These are phyloP conservation scores for Sarcophaga bullata DNA, from an alignment of 1,140 invertebrate genomes.

Conservation along the genomic window DNA sequence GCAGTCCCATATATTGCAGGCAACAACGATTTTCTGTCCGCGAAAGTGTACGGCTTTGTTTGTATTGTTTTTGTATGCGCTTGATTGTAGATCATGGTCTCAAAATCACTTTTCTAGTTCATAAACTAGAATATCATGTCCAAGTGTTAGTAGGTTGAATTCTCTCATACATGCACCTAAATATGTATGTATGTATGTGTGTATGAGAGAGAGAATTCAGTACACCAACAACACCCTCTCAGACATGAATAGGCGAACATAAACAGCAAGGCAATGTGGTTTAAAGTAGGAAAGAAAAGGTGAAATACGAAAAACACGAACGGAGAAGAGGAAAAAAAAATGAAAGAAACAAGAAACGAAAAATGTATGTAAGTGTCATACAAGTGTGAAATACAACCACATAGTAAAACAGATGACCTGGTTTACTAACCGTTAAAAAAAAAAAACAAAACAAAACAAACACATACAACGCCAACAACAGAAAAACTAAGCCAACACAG, in stretches of 20 bases:
- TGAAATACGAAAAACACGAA: neutral
- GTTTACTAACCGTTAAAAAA: constrained; percentile 14
- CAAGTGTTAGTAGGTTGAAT: too few relatives aligned
- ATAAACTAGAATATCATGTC: neutral
- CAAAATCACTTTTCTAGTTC: neutral
- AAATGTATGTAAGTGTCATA: neutral
- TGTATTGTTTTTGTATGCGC: neutral
- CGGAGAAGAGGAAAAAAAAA: too few relatives aligned
- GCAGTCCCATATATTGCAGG: too few relatives aligned
- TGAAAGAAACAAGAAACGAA: neutral
- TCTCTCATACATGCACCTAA: too few relatives aligned
- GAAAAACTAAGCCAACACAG: neutral
- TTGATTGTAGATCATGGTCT: constrained; percentile 1
- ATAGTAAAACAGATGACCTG: constrained; percentile 6
- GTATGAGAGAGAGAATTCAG: too few relatives aligned
- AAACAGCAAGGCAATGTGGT: too few relatives aligned
- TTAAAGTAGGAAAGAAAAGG: neutral
- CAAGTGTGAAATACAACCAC: neutral
- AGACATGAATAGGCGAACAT: too few relatives aligned
- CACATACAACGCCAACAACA: neutral
- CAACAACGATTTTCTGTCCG: too few relatives aligned
- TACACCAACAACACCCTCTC: too few relatives aligned
- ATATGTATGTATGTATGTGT: too few relatives aligned
- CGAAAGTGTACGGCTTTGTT: too few relatives aligned
- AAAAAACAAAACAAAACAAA: constrained; percentile 1